phyloP scores from a whole-genome alignment of 2,797 vertebrate genomes.

The Craterocephalus amniculus region DNA sequence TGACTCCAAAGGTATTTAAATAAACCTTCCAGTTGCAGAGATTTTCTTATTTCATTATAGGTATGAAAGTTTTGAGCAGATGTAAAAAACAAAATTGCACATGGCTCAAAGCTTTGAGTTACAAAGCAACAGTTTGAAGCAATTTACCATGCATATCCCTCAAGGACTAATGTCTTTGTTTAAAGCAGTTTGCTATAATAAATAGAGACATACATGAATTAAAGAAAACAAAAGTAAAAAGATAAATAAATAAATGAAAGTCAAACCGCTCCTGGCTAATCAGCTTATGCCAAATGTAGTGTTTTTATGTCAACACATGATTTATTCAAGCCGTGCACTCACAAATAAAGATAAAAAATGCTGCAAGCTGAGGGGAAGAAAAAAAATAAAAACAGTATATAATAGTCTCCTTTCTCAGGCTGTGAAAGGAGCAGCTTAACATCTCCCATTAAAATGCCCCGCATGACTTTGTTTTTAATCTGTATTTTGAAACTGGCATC shows the following conservation, averaged over 20 bases:
- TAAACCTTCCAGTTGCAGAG: too few species aligned
- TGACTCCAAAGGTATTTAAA: too few species aligned
- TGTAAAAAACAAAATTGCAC: too few species aligned
- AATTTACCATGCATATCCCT: not conserved
- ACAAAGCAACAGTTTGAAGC: not conserved
- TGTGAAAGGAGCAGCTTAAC: conserved; percentile 63
- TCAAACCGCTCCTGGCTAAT: conserved; percentile 61
- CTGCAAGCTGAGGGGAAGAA: conserved; percentile 29
- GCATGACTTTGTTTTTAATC: conserved; percentile 71
- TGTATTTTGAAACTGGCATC: conserved; percentile 63
- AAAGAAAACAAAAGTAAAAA: conserved; percentile 5
- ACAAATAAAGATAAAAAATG: conserved; percentile 67
- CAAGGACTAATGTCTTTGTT: not conserved
- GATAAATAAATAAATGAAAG: conserved; percentile 15
- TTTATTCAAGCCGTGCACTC: conserved; percentile 73
- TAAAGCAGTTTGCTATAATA: not conserved
- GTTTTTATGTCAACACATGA: conserved; percentile 59
- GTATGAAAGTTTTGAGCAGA: too few species aligned
- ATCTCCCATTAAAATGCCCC: conserved; percentile 66
- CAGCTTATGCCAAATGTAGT: conserved; percentile 63
- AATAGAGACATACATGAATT: not conserved
- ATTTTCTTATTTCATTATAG: too few species aligned
- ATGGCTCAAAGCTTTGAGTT: not conserved
- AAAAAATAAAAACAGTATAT: conserved; percentile 3
- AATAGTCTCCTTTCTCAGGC: conserved; percentile 52